phyloP scores from a whole-genome alignment of 2,113 vertebrate species.

The Hippocampus zosterae region DNA sequence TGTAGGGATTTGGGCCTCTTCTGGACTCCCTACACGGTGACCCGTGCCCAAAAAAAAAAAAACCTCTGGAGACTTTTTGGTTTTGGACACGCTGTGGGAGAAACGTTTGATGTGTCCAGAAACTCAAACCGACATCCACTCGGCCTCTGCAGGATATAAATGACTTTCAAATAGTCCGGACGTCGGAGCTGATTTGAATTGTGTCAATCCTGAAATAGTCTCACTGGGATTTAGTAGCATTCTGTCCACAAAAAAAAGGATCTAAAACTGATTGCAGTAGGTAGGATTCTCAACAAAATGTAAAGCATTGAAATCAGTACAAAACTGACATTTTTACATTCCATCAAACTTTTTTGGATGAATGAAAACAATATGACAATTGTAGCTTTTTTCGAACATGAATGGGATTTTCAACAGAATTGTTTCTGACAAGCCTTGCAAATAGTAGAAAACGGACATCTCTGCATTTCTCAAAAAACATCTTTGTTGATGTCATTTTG shows the following conservation, averaged over 20 bases:
- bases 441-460: too few relatives aligned
- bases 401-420: too few relatives aligned
- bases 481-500: too few relatives aligned
- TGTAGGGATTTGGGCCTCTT: slow-evolving; percentile 43
- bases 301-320: too few relatives aligned
- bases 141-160: slow-evolving; percentile 17
- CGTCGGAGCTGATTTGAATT: slow-evolving; percentile 10
- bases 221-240: background rate
- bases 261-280: background rate
- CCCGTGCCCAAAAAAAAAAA: slow-evolving; percentile 41
- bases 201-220: background rate
- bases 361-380: too few relatives aligned
- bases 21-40: slow-evolving; percentile 28
- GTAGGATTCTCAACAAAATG: background rate
- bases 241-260: background rate
- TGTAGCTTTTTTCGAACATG: too few relatives aligned
- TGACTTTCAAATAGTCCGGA: slow-evolving; percentile 7
- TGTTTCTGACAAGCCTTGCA: too few relatives aligned
- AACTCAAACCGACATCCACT: slow-evolving; percentile 27
- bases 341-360: too few relatives aligned
- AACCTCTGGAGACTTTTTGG: slow-evolving; percentile 38
- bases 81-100: slow-evolving; percentile 28
- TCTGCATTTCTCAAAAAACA: too few relatives aligned
- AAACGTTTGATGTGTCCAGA: slow-evolving; percentile 23
- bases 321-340: too few relatives aligned